A percentile compares a stretch with the other conserved stretches of the same genome.
Conservation (phyloP, 1,140 invertebrate genomes). For the Drosophila hydei region DNA sequence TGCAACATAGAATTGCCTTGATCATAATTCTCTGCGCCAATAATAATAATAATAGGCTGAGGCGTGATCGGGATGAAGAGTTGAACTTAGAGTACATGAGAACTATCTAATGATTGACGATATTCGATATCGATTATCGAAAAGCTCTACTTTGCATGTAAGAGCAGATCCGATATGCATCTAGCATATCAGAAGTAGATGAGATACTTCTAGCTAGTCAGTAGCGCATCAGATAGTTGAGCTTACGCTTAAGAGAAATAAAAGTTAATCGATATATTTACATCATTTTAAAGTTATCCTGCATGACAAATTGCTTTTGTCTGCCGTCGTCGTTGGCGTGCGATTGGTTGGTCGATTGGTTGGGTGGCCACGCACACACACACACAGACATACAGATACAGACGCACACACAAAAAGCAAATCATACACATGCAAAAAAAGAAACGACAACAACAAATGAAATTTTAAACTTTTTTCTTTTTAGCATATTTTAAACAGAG, state of each 20-base stretch:
- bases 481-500: not conserved
- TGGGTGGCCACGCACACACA: conserved; percentile 1
- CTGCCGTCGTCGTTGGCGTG: conserved; percentile 32
- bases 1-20: too few species aligned
- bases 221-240: not conserved
- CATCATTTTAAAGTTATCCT: conserved; percentile 79
- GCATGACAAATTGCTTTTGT: conserved; percentile 82
- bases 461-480: conserved; percentile 3
- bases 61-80: too few species aligned
- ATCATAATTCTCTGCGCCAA: too few species aligned
- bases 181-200: too few species aligned
- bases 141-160: too few species aligned
- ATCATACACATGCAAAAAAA: conserved; percentile 28
- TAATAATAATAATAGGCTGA: too few species aligned
- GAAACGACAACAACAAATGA: not conserved
- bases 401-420: conserved; percentile 23
- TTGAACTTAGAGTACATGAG: too few species aligned
- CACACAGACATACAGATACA: conserved; percentile 15
- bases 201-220: too few species aligned
- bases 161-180: too few species aligned
- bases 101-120: too few species aligned
- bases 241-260: not conserved
- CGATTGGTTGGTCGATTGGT: not conserved
- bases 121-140: too few species aligned
- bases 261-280: conserved; percentile 55